Base-by-base conservation (phyloP, 2,888 invertebrate species). In the Pogonocherus hispidulus region DNA sequence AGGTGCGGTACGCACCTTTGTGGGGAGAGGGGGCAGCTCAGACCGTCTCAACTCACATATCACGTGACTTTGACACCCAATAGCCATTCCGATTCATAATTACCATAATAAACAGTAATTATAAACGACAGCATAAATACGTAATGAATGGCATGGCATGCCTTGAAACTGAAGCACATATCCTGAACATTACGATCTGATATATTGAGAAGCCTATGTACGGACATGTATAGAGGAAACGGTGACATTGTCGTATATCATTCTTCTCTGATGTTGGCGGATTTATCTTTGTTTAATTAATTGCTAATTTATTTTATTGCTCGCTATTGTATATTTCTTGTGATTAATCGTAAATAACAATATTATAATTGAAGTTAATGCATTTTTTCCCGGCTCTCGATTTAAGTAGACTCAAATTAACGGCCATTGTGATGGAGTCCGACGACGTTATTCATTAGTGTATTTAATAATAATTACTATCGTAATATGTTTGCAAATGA, bases 51-150 rank as follows among this genome's bases (percentile, higher is more conserved):
- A 70, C 71, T 77, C 77, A 76, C 79, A 80, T 79, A 80, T 82
- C 82, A 82, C 78, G 78, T 77, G 81, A 79, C 78, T 77, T 77
- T 79, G 81, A 81, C 81, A 81, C 79, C 80, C 80, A 82, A 82
- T 81, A 79, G 78, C 80, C 76, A 76, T 78, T 79, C 74, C 72
- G 71, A 73, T 68, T 57, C 73, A 78, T 83, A 84, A 84, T 84
- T 83, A 83, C 83, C 81, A 81, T 81, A 82, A 84, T 84, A 84
- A 83, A 84, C 83, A 80, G 82, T 84, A 84, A 84, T 84, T 84
- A 84, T 80, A 80, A 81, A 79, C 81, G 82, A 82, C 83, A 80
- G 79, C 79, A 78, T 82, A 83, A 84, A 83, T 83, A 82, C 79
- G 79, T 82, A 81, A 83, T 81, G 80, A 80, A 80, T 78, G 56